Conservation (phyloP, 2,888 invertebrate genomes). For the Hirtodrosophila histrioides region DNA sequence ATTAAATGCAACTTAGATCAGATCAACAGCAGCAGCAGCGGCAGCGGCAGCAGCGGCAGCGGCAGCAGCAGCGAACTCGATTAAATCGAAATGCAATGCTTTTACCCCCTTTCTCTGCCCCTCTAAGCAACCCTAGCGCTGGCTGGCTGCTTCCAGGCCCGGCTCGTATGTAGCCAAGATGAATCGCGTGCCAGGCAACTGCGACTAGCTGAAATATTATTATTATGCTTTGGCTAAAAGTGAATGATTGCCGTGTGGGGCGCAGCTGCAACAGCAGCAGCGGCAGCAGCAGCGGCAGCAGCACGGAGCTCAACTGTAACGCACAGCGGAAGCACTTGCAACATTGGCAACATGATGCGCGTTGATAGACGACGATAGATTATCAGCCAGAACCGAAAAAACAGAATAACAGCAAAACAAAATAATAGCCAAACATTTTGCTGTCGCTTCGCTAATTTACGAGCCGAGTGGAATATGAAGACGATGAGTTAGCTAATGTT, state of each 20-base stretch:
- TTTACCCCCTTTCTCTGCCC: slow-evolving; percentile 29
- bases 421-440: slow-evolving; percentile 40
- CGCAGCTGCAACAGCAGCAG: slow-evolving; percentile 52
- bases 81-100: slow-evolving; percentile 78
- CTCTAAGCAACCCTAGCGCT: background rate
- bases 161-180: slow-evolving; percentile 56
- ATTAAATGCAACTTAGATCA: slow-evolving; percentile 78
- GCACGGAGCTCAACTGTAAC: slow-evolving; percentile 51
- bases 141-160: background rate
- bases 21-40: slow-evolving; percentile 54
- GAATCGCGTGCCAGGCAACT: slow-evolving; percentile 79
- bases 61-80: slow-evolving; percentile 65
- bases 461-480: slow-evolving; percentile 13
- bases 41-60: slow-evolving; percentile 32
- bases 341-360: slow-evolving; percentile 70
- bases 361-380: slow-evolving; percentile 76
- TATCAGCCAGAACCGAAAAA: slow-evolving; percentile 49
- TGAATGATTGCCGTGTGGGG: slow-evolving; percentile 70
- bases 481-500: slow-evolving; percentile 17
- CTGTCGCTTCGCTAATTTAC: slow-evolving; percentile 57
- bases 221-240: slow-evolving; percentile 78
- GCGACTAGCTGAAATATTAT: slow-evolving; percentile 79
- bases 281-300: slow-evolving; percentile 32
- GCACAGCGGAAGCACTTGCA: slow-evolving; percentile 43
- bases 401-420: slow-evolving; percentile 24